Conservation (phyloP, 2,888 invertebrate species). For the Drosophila fulvimacula region DNA sequence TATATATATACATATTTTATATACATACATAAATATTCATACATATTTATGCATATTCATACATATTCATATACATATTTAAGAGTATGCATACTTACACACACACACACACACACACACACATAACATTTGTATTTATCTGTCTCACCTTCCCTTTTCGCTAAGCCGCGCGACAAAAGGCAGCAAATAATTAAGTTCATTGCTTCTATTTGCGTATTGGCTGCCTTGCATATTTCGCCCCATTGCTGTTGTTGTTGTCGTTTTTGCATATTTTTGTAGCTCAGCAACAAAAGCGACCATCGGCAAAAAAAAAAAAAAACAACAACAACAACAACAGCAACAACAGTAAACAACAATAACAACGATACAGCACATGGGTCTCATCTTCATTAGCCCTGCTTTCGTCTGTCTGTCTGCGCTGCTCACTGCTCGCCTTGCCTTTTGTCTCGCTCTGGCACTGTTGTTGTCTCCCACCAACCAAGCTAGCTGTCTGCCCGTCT, state of each 20-base stretch:
- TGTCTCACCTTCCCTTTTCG: conserved; percentile 46
- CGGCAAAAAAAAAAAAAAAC: conserved; percentile 44
- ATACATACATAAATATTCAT: too few relatives aligned
- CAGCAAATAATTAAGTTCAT: conserved; percentile 82
- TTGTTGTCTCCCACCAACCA: conserved; percentile 12
- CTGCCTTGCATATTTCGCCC: conserved; percentile 64
- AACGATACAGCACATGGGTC: conserved; percentile 71
- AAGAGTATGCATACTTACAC: background rate
- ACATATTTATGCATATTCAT: background rate
- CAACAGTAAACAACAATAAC: conserved; percentile 57
- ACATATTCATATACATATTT: background rate
- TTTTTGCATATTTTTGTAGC: conserved; percentile 66
- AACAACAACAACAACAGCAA: background rate
- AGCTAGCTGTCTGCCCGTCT: background rate
- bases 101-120: background rate
- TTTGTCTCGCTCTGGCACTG: conserved; percentile 17
- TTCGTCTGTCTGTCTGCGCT: conserved; percentile 51
- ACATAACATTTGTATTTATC: conserved; percentile 18
- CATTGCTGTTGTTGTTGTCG: conserved; percentile 32
- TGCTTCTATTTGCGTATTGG: conserved; percentile 78
- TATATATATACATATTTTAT: background rate
- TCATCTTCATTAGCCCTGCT: conserved; percentile 78
- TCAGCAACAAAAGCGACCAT: conserved; percentile 73
- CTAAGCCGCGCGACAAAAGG: conserved; percentile 46
- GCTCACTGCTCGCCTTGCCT: conserved; percentile 1